Evolutionary conservation across 2,888 invertebrate species (phyloP), one percentile per base, ranked within the genome.

Genomic region (Drosophila parthenogenetica): DNA sequence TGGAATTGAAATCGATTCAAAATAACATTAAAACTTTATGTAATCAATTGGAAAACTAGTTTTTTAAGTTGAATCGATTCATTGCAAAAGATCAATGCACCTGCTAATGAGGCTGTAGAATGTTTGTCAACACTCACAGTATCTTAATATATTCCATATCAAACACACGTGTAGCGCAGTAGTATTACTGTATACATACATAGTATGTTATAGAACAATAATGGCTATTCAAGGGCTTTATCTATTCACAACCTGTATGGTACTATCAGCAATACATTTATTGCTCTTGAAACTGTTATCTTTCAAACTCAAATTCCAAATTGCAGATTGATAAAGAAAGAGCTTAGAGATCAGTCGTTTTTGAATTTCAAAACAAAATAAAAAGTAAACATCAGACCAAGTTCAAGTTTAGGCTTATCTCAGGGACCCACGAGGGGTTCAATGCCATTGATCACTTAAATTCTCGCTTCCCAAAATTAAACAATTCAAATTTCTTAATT

Each of bases 41-140:
- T 29, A 53, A 8, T 22, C 39, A 11, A 8, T 57, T 42, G 37
- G 14, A 42, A 45, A 60, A 43, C 32, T 11, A 25, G 43, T 66
- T 32, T 10, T 10, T 1, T 35, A 50, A 48, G 13, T 5, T 2
- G 53, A 13, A 46, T 35, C 13, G 39, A 16, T 35, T 19, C 32
- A 17, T 29, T 55, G 14, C 19, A 11, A 14, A 13, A 61, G 45
- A 71, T 50, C 72, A 66, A 45, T 77, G 67, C 66, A 71, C 72
- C 67, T 72, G 77, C 72, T 35, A 5, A n/a, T 14, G 7, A 22
- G 37, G 10, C 16, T 25, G 11, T 11, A 17, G n/a, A 49, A 39
- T n/a, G 8, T 43, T 40, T 43, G 32, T n/a, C 19, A 10, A 1
- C 19, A 8, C 3, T 32, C 14, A 2, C 42, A 29, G 16, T 49